phyloP scores from a whole-genome alignment of 1,140 invertebrate genomes.

The Trichonephila clavipes region DNA sequence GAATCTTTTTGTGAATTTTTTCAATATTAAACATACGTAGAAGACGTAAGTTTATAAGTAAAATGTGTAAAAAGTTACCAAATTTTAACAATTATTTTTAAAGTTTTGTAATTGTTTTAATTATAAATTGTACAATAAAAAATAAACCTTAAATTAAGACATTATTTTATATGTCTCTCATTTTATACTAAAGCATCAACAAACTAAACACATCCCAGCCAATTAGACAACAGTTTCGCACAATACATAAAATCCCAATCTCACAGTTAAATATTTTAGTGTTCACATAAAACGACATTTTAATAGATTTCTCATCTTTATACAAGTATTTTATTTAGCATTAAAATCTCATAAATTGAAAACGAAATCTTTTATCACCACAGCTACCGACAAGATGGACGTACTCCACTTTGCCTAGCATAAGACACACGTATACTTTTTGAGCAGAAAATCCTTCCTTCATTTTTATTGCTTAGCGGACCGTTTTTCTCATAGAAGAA shows the following conservation, averaged over 20 bases:
- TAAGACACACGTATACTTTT: not conserved
- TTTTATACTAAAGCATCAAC: no score
- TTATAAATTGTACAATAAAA: no score
- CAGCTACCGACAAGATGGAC: not conserved
- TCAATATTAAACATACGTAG: no score
- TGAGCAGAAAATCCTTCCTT: constrained; percentile 49
- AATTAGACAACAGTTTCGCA: not conserved
- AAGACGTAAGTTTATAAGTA: no score
- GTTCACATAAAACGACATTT: constrained; percentile 5
- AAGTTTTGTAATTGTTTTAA: no score
- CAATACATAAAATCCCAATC: not conserved
- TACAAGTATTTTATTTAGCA: not conserved
- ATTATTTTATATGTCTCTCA: no score
- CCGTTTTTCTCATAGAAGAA: constrained; percentile 21
- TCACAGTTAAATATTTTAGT: not conserved
- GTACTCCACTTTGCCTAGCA: not conserved
- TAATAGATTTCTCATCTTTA: not conserved
- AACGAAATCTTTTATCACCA: not conserved
- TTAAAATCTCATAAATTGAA: constrained; percentile 15
- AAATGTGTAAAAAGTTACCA: no score
- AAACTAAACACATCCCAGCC: not conserved
- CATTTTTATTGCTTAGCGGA: constrained; percentile 56
- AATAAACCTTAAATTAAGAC: no score
- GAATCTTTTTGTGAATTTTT: no score
- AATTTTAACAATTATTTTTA: no score